Evolutionary conservation across 37 sponge, comb jelly and placozoan genomes (phyloP), one percentile per base, ranked within the genome.

Genomic region (Haliclona indistincta): DNA sequence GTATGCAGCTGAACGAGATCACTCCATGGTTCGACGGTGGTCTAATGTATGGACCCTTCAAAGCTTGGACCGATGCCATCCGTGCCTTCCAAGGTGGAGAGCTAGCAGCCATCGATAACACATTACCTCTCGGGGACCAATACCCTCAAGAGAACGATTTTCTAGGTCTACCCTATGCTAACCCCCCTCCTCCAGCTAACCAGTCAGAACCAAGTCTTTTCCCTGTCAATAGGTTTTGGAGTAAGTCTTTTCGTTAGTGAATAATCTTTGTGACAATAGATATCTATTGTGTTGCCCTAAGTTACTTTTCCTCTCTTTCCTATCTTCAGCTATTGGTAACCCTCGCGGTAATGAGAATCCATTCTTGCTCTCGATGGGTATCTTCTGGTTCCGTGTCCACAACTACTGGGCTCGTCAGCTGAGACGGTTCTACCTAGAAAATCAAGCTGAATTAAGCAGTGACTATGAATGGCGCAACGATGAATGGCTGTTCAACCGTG

Each of bases 281-380:
- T 58, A 20, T n/a, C n/a, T 58, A 58, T 58, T 25, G 60, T 25
- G 7, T 58, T n/a, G 60, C 28, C 7, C 6, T 58, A n/a, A 25
- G 7, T 8, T 25, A 13, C 49, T 2, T 64, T 64, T 2, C 38
- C 7, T 68, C 2, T 38, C 36, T 43, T 39, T 28, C 36, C 25
- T 76, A 15, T 29, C 52, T 73, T 22, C 71, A 97, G 97, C 75
- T 10, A 81, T 97, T 72, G 98, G 98, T 7, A 94, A 97, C 69
- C 91, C 94, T 38, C 85, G 98, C 65, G 95, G 98, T 49, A 86
- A 94, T 72, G 94, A 93, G 81, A 94, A 97, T 64, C 90, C 98
- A 19, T 91, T 95, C 70, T 84, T 95, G 0, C 83, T 91, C 7
- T 62, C 79, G 20, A 88, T 91, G 92, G 92, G 92, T 8, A 88